Evolutionary conservation across 2,113 vertebrate genomes (phyloP).

Genomic region (Tragelaphus imberbis): DNA sequence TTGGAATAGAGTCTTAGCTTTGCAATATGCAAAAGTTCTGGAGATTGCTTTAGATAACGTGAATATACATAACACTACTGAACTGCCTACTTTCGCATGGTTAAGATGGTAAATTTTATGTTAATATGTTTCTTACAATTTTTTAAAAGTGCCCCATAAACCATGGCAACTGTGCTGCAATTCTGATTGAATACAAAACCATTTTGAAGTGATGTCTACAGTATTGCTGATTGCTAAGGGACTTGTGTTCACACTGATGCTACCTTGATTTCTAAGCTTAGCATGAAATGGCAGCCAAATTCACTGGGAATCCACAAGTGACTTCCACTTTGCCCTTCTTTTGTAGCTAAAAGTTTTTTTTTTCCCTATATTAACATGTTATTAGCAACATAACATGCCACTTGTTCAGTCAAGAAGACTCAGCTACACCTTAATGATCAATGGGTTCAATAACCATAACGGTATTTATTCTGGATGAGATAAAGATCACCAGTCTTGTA

Average conservation of each 20-base stretch:
- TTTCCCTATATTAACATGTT: not conserved
- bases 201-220: not conserved
- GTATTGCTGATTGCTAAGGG: not conserved
- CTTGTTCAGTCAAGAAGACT: not conserved
- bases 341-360: not conserved
- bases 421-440: not conserved
- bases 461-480: not conserved
- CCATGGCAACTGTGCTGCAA: not conserved
- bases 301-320: not conserved
- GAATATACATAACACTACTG: not conserved
- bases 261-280: conserved; percentile 1
- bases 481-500: not conserved
- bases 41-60: not conserved
- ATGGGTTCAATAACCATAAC: not conserved
- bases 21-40: not conserved
- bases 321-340: not conserved
- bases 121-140: not conserved
- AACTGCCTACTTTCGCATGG: not conserved
- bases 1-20: not conserved
- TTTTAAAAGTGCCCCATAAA: not conserved
- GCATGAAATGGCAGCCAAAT: not conserved
- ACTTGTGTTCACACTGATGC: not conserved
- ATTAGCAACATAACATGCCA: not conserved
- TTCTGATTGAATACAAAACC: not conserved
- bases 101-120: not conserved